A percentile compares a stretch with the other conserved stretches of the same genome.
Conservation (phyloP, 2,113 vertebrate genomes). For the Sarotherodon lohbergeri region DNA sequence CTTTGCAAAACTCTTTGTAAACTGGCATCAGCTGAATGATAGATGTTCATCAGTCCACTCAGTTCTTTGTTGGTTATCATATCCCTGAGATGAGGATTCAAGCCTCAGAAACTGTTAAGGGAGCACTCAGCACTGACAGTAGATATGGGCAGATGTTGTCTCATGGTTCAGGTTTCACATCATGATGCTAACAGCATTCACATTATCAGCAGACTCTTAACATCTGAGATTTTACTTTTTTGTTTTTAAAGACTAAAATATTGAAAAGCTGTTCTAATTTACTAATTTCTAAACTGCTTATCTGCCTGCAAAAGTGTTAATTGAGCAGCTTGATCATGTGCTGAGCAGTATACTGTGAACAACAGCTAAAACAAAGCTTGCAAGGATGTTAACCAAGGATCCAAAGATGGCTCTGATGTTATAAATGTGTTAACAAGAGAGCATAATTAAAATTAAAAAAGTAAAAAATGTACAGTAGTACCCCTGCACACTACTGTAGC, state of each 20-base stretch:
- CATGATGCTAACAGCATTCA: not conserved
- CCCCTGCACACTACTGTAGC: not conserved
- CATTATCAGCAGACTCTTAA: not conserved
- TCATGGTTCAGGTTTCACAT: not conserved
- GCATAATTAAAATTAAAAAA: not conserved
- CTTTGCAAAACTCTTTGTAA: not conserved
- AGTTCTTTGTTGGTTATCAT: not conserved
- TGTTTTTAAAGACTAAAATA: not conserved
- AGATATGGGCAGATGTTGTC: not conserved
- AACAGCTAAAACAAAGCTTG: fast-evolving
- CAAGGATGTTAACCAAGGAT: not conserved
- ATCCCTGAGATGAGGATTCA: not conserved
- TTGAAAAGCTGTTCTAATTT: not conserved
- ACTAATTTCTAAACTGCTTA: not conserved
- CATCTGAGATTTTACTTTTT: not conserved
- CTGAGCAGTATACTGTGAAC: not conserved
- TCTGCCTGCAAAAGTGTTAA: not conserved
- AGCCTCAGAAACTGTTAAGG: not conserved
- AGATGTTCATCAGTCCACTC: not conserved
- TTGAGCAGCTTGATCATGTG: not conserved
- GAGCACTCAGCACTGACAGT: not conserved
- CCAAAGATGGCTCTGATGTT: not conserved
- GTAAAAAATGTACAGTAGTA: not conserved
- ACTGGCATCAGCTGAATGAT: not conserved
- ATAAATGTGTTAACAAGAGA: not conserved